Base-by-base conservation (phyloP, 2,113 vertebrate species). In the Amia ocellicauda region DNA sequence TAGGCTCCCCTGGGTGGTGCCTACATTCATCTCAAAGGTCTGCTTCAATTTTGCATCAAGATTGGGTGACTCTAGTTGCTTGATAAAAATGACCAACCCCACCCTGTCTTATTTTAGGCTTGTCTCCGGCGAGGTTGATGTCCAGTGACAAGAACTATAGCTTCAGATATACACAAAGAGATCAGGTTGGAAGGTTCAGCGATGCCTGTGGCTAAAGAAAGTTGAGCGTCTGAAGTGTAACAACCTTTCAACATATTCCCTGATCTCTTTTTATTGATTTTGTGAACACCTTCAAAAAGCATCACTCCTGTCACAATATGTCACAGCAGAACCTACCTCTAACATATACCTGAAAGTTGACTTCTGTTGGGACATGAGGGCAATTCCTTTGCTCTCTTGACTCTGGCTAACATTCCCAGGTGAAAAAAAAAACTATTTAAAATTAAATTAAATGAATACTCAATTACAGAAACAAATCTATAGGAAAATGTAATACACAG, bases 1-100 rank as follows among this genome's bases (percentile, higher is more conserved):
- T 70, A 62, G 26, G 43, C 41, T 86, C 86, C 83, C 86, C 31
- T 64, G 85, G 77, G 85, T 58, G 40, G 36, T 56, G 58, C 62
- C 62, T 75, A 51, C 64, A 63, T 71, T 77, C 73, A 64, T 80
- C 67, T 73, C n/a, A 72, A 75, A 72, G 66, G 57, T 76, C 69
- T 74, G 81, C 78, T 72, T 71, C 66, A 76, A 36, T 57, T 22
- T 62, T 69, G 43, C 43, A 8, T 55, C 55, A 61, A 62, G 47
- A 55, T 47, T 59, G 49, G 41, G 57, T 47, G 45, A 40, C 65
- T 58, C 29, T 50, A 69, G 22, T 57, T 66, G 71, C 62, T 52
- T 64, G 4, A 69, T 66, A 64, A 61, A 75, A 66, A 67, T 64
- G 64, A 69, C 71, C 47, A 62, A 59, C 62, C 45, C n/a, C n/a